These are phyloP conservation scores for Coreoperca whiteheadi DNA, from an alignment of 2,113 vertebrate genomes.

Conservation along the genomic window DNA sequence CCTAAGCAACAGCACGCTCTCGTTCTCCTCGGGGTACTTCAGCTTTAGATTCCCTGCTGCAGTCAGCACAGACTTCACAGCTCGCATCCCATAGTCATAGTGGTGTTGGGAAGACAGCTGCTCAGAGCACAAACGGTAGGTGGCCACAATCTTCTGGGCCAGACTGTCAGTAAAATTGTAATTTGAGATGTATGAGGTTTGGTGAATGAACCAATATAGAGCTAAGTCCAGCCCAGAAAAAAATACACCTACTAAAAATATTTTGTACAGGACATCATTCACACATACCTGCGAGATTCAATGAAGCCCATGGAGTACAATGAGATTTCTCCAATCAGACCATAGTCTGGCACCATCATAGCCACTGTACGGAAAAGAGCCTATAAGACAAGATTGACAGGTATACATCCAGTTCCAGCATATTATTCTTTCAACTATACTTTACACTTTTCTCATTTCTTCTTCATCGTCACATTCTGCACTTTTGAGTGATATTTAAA, in stretches of 20 bases:
- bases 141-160: slow-evolving; percentile 95
- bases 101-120: slow-evolving; percentile 95
- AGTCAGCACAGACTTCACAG: slow-evolving; percentile 95
- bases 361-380: slow-evolving; percentile 94
- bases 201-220: background rate
- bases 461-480: background rate
- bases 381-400: slow-evolving; percentile 76
- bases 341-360: slow-evolving; percentile 98
- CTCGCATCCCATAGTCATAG: slow-evolving; percentile 95
- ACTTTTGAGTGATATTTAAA: background rate
- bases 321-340: slow-evolving; percentile 94
- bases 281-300: slow-evolving; percentile 90
- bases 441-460: background rate
- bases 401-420: background rate
- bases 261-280: background rate
- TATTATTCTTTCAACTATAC: background rate
- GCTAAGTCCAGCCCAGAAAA: background rate
- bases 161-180: slow-evolving; percentile 80
- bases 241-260: background rate
- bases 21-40: slow-evolving; percentile 90
- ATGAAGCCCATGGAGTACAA: slow-evolving; percentile 97
- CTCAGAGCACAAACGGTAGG: slow-evolving; percentile 94
- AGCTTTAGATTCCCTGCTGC: slow-evolving; percentile 94
- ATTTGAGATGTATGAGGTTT: background rate
- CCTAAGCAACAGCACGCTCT: slow-evolving; percentile 88